These are phyloP conservation scores for Thinocorus orbignyianus DNA, from an alignment of 2,113 vertebrate genomes.

Conservation along the genomic window DNA sequence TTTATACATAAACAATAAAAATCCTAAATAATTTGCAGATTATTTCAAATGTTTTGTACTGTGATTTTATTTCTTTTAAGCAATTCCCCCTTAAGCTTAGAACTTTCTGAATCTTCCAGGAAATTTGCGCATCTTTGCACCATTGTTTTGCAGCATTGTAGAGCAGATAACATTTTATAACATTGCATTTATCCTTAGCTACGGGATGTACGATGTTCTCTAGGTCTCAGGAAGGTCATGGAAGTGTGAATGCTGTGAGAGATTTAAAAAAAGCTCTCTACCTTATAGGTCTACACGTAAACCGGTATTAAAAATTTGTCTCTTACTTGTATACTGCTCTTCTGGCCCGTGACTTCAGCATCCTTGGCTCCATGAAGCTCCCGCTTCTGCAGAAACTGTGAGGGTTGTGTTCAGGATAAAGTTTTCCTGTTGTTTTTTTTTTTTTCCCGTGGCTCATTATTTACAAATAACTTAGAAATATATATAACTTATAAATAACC, in stretches of 20 bases:
- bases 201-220: not conserved
- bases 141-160: not conserved
- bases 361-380: not conserved
- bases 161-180: not conserved
- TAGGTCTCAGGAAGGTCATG: not conserved
- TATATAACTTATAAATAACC: not conserved
- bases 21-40: not conserved
- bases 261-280: not conserved
- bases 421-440: not conserved
- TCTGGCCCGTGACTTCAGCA: not conserved
- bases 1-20: not conserved
- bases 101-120: not conserved
- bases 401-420: not conserved
- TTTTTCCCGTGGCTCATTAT: not conserved
- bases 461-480: not conserved
- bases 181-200: not conserved
- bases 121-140: not conserved
- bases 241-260: not conserved
- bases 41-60: not conserved
- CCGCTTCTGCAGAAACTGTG: not conserved
- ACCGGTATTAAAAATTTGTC: not conserved
- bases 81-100: not conserved
- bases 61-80: not conserved
- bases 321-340: not conserved
- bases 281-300: not conserved